Percentiles rank a stretch among this genome's conserved stretches.
Evolutionary conservation across 2,113 vertebrate species (phyloP).

Genomic region (Taxidea taxus): DNA sequence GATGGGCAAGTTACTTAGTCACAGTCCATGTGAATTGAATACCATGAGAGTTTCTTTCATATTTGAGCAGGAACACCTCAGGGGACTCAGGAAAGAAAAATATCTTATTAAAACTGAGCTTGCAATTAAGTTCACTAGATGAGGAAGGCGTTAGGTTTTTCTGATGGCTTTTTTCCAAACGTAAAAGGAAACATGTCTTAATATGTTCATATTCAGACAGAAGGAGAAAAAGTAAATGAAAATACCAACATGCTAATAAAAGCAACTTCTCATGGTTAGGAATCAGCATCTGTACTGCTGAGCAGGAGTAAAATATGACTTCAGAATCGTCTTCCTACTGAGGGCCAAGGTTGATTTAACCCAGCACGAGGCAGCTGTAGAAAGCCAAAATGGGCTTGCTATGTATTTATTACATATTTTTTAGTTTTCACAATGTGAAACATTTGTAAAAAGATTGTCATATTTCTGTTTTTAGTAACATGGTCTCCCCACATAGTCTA

Average conservation of each 20-base stretch:
- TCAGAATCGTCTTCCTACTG: background rate
- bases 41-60: background rate
- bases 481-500: background rate
- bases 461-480: background rate
- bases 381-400: background rate
- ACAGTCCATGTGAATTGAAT: background rate
- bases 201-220: background rate
- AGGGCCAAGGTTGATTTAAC: background rate
- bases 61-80: background rate
- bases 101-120: background rate
- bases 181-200: background rate
- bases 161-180: background rate
- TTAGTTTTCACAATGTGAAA: background rate
- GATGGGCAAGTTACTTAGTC: background rate
- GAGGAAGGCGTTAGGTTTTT: background rate
- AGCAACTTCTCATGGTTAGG: background rate
- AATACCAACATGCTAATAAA: background rate
- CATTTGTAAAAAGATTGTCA: background rate
- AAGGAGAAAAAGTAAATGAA: background rate
- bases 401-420: background rate
- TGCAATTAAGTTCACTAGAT: background rate
- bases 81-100: background rate
- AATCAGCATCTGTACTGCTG: background rate
- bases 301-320: background rate
- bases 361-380: background rate